phyloP scores from a whole-genome alignment of 2,797 vertebrate genomes.

The Sebastes goodei region DNA sequence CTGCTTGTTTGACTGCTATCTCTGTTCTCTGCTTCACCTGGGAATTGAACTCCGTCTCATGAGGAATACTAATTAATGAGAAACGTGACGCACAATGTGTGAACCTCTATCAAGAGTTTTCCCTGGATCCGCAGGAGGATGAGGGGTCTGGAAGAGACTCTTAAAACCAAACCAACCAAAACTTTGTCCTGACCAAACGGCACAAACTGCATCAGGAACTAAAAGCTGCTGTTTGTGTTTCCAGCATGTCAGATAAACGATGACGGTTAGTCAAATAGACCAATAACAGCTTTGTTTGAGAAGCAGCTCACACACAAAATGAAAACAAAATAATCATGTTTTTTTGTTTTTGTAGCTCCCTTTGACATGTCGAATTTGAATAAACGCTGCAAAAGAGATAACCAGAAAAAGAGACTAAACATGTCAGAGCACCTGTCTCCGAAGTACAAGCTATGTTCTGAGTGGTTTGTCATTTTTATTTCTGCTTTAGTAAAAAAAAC shows the following conservation, averaged over 20 bases:
- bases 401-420: not conserved
- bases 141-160: not conserved
- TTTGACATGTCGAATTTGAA: not conserved
- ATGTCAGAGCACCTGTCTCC: not conserved
- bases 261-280: not conserved
- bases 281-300: not conserved
- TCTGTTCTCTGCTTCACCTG: conserved; percentile 36
- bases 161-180: not conserved
- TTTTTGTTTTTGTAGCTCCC: not conserved
- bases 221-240: not conserved
- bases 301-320: not conserved
- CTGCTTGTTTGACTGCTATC: conserved; percentile 41
- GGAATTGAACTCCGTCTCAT: conserved; percentile 60
- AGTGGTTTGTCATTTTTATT: not conserved
- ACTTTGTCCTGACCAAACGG: not conserved
- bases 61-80: conserved; percentile 63
- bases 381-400: not conserved
- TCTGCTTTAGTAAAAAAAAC: not conserved
- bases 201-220: not conserved
- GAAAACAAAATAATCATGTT: not conserved
- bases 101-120: conserved; percentile 15
- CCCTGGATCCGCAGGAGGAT: not conserved
- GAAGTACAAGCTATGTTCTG: not conserved
- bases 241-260: not conserved
- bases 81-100: conserved; percentile 27